Base-by-base conservation (phyloP, 2,113 vertebrate species). In the Ictidomys tridecemlineatus region DNA sequence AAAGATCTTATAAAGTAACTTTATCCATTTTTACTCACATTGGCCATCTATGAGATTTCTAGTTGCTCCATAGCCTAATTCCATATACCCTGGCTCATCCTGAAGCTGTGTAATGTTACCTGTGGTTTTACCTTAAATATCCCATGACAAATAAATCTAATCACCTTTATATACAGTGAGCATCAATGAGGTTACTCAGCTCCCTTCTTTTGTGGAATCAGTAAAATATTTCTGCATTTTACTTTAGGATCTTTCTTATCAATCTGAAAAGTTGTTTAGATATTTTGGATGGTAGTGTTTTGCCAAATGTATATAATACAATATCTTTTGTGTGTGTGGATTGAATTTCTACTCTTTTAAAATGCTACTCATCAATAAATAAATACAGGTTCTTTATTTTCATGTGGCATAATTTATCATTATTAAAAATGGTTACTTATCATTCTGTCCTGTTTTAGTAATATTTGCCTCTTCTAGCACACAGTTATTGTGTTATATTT, bases 401-500 rank as follows among this genome's bases (percentile, higher is more conserved):
- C 84, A 72, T 78, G 37, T 83, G 63, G 7, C 24, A 10, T 83
- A 82, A 63, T 56, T 67, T 79, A 45, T 89, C 16, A 77, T 67
- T 85, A 83, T 63, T 53, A 89, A 70, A 30, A 26, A 32, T 88
- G 24, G 24, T 39, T 90, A n/a, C 39, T 80, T 10, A 18, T 88
- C 11, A 65, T 80, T 93, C 3, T 53, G n/a, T 65, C 22, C 12
- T 78, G 4, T 73, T 89, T 78, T 34, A 87, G 42, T 61, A 82
- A n/a, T 80, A 80, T 51, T 88, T 91, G 3, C 17, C 24, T 78
- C 24, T 84, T 88, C 12, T 3, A 32, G 11, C 26, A 90, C 2
- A 56, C 8, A 96, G 18, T 87, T 95, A 94, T 16, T 94, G n/a
- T 84, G 28, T 42, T 67, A 2, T 37, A 14, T 73, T 91, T 93